phyloP scores from a whole-genome alignment of 2,113 vertebrate species.

The Hypocryptadius cinnamomeus region DNA sequence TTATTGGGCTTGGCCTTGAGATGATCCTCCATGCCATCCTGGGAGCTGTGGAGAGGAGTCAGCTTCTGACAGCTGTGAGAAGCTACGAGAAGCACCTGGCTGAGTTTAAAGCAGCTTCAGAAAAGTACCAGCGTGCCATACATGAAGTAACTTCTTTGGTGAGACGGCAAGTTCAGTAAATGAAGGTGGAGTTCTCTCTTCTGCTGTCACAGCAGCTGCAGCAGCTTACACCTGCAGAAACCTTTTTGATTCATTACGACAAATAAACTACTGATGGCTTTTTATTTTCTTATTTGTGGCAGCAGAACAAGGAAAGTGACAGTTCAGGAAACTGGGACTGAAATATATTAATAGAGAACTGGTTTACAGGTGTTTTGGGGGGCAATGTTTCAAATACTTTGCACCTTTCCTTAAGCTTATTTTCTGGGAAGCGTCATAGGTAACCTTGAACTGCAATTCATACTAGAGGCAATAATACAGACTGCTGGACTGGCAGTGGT shows the following conservation, averaged over 20 bases:
- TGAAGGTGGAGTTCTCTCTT: neutral
- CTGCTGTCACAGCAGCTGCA: neutral
- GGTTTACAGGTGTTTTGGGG: neutral
- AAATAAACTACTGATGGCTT: neutral
- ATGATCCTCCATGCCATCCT: conserved; percentile 71
- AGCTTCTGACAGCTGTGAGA: conserved; percentile 66
- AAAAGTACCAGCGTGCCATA: conserved; percentile 65
- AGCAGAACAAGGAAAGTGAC: neutral
- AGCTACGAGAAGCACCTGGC: conserved; percentile 70
- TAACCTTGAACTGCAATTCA: neutral
- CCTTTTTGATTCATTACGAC: neutral
- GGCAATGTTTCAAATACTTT: neutral
- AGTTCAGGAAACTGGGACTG: neutral
- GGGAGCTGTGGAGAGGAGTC: conserved; percentile 68
- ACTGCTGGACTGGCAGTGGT: neutral
- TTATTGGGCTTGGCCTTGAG: conserved; percentile 71
- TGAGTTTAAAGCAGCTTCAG: conserved; percentile 71
- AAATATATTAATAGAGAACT: neutral
- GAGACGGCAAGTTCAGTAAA: conserved; percentile 54
- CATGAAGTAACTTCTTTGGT: conserved; percentile 61
- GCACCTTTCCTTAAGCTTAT: neutral
- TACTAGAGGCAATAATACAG: neutral
- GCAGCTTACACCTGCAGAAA: neutral
- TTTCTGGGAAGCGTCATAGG: neutral
- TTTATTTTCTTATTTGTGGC: neutral